Conservation (phyloP, 2,888 invertebrate species). For the Dynastes maya region DNA sequence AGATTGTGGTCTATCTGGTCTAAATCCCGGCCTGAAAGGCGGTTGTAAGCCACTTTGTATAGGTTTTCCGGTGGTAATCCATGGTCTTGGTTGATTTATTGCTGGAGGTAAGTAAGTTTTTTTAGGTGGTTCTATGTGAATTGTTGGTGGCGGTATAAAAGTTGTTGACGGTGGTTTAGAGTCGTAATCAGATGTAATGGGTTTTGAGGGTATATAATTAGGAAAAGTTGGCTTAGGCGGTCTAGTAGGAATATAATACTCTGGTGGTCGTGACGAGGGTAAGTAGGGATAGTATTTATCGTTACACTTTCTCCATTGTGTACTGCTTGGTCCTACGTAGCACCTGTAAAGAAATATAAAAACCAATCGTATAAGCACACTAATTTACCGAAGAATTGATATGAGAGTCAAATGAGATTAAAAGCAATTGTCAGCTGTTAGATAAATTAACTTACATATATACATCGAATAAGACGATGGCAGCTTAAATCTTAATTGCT, state of each 20-base stretch:
- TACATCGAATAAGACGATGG: too few relatives aligned
- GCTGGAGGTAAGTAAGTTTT: slow-evolving; percentile 42
- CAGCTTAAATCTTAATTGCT: too few relatives aligned
- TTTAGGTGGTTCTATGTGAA: slow-evolving; percentile 39
- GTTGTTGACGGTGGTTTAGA: slow-evolving; percentile 45
- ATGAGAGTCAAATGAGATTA: too few relatives aligned
- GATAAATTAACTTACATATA: too few relatives aligned
- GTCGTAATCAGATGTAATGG: slow-evolving; percentile 50
- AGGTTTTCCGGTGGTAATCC: slow-evolving; percentile 49
- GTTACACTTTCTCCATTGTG: slow-evolving; percentile 91
- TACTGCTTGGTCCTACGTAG: slow-evolving; percentile 83
- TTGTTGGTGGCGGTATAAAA: slow-evolving; percentile 49
- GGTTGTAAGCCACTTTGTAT: slow-evolving; percentile 33
- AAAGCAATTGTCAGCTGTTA: too few relatives aligned
- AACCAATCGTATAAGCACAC: background rate
- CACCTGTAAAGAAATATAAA: slow-evolving; percentile 75
- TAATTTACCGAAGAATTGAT: background rate
- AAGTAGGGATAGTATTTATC: slow-evolving; percentile 84
- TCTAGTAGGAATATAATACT: slow-evolving; percentile 28
- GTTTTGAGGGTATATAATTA: slow-evolving; percentile 37
- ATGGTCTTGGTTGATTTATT: slow-evolving; percentile 48
- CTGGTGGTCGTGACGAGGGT: slow-evolving; percentile 60
- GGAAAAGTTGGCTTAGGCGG: slow-evolving; percentile 21
- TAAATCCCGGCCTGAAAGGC: slow-evolving; percentile 58
- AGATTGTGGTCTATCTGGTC: slow-evolving; percentile 64